phyloP scores from a whole-genome alignment of 2,888 invertebrate genomes.

The Callyntrura guangdongensis region DNA sequence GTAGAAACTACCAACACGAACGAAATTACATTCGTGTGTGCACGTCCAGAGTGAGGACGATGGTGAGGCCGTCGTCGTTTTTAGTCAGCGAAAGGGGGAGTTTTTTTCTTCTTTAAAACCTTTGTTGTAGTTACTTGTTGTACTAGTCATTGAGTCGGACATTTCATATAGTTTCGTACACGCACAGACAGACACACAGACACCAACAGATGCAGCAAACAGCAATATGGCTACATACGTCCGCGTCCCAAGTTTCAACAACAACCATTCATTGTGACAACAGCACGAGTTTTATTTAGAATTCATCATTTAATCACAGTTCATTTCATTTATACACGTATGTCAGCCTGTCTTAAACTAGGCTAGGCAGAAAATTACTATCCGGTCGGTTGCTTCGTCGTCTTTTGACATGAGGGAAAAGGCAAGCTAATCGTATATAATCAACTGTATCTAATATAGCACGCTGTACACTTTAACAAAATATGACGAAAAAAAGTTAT shows the following conservation, averaged over 20 bases:
- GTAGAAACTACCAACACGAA: background rate
- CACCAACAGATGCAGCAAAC: background rate
- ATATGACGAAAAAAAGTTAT: conserved; percentile 50
- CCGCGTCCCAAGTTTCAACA: too few relatives aligned
- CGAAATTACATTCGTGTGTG: background rate
- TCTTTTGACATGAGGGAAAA: conserved; percentile 49
- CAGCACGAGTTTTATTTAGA: conserved; percentile 43
- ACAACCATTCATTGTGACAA: conserved; percentile 6
- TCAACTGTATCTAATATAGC: conserved; percentile 5
- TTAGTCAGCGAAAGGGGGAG: background rate
- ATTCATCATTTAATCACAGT: conserved; percentile 65
- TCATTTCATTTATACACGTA: conserved; percentile 22
- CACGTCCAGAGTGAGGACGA: background rate
- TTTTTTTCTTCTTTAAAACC: background rate
- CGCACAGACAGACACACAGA: background rate
- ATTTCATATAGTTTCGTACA: background rate
- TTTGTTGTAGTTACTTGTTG: background rate
- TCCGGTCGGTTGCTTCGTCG: conserved; percentile 15
- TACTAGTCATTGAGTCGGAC: too few relatives aligned
- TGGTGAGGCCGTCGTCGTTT: background rate
- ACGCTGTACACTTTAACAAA: background rate
- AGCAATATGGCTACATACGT: too few relatives aligned
- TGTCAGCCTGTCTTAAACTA: conserved; percentile 69
- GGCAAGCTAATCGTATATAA: conserved; percentile 27
- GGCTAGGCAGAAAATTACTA: conserved; percentile 72